A percentile compares a stretch with the other conserved stretches of the same genome.
phyloP scores from a whole-genome alignment of 2,888 invertebrate genomes.

The Diogma glabrata region DNA sequence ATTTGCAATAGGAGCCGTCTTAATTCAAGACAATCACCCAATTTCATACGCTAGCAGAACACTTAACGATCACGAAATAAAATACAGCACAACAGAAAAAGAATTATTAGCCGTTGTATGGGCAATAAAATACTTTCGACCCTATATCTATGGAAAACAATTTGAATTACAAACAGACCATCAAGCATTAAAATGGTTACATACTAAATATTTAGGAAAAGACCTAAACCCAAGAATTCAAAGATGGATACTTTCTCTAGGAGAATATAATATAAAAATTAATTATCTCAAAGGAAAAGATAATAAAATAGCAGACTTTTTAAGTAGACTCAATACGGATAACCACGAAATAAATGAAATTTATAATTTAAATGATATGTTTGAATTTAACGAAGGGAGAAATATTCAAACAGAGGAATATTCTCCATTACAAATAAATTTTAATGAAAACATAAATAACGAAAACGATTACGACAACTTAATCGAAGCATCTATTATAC shows the following conservation, averaged over 20 bases:
- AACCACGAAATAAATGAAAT: conserved; percentile 14
- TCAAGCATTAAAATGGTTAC: conserved; percentile 19
- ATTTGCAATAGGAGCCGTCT: neutral
- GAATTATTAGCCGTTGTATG: conserved; percentile 11
- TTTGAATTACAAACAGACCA: conserved; percentile 16
- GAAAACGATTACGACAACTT: too few relatives aligned
- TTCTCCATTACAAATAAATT: conserved; percentile 5
- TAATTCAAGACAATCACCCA: neutral
- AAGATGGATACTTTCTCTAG: conserved; percentile 17
- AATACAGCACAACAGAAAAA: conserved; percentile 7
- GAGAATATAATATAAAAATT: too few relatives aligned
- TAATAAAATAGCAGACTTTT: conserved; percentile 14
- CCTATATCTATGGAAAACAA: too few relatives aligned
- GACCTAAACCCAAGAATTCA: conserved; percentile 16
- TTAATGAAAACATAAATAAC: neutral
- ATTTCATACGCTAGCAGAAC: neutral
- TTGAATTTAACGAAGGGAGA: conserved; percentile 1
- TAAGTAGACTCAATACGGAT: conserved; percentile 13
- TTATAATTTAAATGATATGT: too few relatives aligned
- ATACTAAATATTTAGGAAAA: conserved; percentile 19
- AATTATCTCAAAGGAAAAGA: conserved; percentile 16
- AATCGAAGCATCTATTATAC: neutral
- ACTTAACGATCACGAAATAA: neutral
- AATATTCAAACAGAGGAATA: too few relatives aligned
- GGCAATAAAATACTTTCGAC: too few relatives aligned